These are phyloP conservation scores for Peromyscus californicus DNA, from an alignment of 2,113 vertebrate genomes.

Conservation along the genomic window DNA sequence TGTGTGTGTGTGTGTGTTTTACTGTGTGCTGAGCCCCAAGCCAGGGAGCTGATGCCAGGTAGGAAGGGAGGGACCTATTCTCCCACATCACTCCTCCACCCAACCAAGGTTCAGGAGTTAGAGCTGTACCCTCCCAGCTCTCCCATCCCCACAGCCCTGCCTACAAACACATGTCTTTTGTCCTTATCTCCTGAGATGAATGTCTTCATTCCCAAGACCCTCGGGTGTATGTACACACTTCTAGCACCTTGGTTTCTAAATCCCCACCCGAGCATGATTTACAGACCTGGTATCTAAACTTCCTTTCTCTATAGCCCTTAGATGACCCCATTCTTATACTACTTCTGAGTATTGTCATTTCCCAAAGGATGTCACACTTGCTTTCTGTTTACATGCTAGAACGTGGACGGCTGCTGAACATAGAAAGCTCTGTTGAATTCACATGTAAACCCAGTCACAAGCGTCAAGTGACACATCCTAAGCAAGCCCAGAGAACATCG, in stretches of 20 bases:
- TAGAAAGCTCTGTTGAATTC: conserved; percentile 52
- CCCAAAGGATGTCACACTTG: background rate
- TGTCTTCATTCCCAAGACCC: background rate
- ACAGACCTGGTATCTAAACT: background rate
- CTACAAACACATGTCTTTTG: background rate
- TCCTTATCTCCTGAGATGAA: background rate
- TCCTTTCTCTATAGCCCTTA: background rate
- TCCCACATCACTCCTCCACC: background rate
- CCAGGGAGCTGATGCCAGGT: background rate
- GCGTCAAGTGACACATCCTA: background rate
- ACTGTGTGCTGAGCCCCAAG: background rate
- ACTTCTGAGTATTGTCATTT: background rate
- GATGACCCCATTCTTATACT: background rate
- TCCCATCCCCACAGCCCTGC: too few relatives aligned
- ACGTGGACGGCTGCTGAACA: background rate
- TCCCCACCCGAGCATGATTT: background rate
- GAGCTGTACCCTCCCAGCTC: background rate
- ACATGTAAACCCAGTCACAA: conserved; percentile 1
- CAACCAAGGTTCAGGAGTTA: background rate
- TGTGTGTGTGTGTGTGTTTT: background rate
- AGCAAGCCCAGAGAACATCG: background rate
- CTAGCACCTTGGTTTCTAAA: background rate
- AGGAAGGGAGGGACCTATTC: background rate
- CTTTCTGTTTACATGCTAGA: background rate
- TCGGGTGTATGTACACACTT: background rate